Evolutionary conservation across 1,140 invertebrate genomes (phyloP), one percentile per base, ranked within the genome.

Genomic region (Calliopsis andreniformis): DNA sequence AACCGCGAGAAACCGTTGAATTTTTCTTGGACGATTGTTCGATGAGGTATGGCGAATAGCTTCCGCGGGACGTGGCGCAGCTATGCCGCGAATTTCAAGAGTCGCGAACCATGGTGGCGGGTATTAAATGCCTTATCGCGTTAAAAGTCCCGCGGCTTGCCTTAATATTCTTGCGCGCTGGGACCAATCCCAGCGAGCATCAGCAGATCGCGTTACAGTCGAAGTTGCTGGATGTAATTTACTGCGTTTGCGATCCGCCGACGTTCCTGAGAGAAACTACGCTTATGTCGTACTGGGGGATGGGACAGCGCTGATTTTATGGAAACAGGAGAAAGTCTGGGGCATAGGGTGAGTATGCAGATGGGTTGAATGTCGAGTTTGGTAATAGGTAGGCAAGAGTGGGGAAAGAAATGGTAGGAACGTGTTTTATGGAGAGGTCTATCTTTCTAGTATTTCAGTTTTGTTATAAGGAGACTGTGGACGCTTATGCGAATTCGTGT

Each of bases 141-240:
- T 32, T 75, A 43, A 75, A 75, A 75, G 47, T 56, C 7, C 63
- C 39, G 71, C 62, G 71, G 51, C 39, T 47, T 12, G 62, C 49
- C 49, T 75, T 56, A 56, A 67, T 67, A 67, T 67, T 66, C n/a
- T n/a, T 16, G n/a, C 59, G 69, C 42, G 53, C 53, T 59, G 12
- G 23, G 16, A 25, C 8, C 53, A 23, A 63, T 63, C 23, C 58
- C 16, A 8, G 23, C 18, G 30, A 25, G 25, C 20, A 62, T 64
- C 69, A 25, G 59, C 23, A 47, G 56, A 72, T 72, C 69, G 59
- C 45, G 69, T 72, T 72, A 72, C 69, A 72, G 35, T 25, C 58
- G 14, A 53, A 23, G 58, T 20, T 53, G 35, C 4, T 20, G 35
- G 35, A 6, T 30, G 20, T 63, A 42, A 72, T 72, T 72, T 72